Evolutionary conservation across 2,888 invertebrate species (phyloP), one percentile per base, ranked within the genome.

Genomic region (Parochlus steinenii): DNA sequence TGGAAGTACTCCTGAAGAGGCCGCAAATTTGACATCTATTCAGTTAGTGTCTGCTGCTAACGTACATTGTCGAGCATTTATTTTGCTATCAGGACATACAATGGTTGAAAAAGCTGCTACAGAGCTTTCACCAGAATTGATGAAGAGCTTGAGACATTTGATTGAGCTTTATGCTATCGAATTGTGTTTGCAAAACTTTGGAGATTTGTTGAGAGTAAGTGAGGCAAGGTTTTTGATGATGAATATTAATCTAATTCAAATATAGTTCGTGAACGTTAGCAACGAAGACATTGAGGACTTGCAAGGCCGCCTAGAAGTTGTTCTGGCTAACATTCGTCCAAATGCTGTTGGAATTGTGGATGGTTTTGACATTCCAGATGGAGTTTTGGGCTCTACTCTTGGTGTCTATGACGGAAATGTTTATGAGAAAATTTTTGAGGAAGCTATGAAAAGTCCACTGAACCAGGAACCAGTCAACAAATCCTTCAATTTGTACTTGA

Each of bases 271-370:
- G 17, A 44, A 48, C 15, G 40, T 58, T 7, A 50, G 48, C 4
- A 56, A 53, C 37, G 42, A 40, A 19, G 48, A 53, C 38, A 46
- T 58, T 10, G 47, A 50, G 11, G 53, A 63, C 11, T 46, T 87
- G 23, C 79, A 81, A 49, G 55, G 54, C 33, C 75, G 78, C 60
- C 63, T 85, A 43, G 78, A 81, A 47, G 65, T 70, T 19, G 56
- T 80, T 24, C 61, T 93, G 39, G 61, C 62, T 1, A 64, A 66
- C 19, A 61, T 95, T 27, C 70, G 93, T 29, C 85, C 85, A 4
- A 79, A 93, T 55, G 89, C 87, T 0, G 79, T 95, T 1, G 78
- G 81, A 1, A 64, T 95, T 14, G 90, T 92, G 1, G 95, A 95
- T 61, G 73, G 83, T 8, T 95, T 92, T 52, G 92, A 90, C 51